Evolutionary conservation across 2,113 vertebrate genomes (phyloP).

Genomic region (Sardina pilchardus): DNA sequence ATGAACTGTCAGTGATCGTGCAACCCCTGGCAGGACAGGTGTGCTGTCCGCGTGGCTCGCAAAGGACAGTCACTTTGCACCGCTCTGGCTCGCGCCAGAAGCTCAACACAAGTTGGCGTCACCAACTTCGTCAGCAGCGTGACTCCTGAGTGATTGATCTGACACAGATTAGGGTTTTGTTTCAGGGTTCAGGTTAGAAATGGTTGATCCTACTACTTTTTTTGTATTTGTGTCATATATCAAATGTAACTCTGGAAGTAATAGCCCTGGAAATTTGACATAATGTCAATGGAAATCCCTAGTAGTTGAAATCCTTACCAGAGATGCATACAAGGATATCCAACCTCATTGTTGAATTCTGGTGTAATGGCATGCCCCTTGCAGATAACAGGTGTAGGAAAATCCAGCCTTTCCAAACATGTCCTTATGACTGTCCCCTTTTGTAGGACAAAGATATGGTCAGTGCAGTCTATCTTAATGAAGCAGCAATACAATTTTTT

Average conservation of each 20-base stretch:
- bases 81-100: background rate
- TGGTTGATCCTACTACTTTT: background rate
- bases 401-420: background rate
- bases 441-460: background rate
- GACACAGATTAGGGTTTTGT: background rate
- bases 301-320: background rate
- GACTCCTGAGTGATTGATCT: background rate
- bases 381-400: background rate
- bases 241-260: background rate
- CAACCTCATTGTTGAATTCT: background rate
- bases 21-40: background rate
- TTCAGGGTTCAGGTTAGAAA: background rate
- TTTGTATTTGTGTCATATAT: background rate
- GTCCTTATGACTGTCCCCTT: background rate
- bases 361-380: background rate
- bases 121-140: background rate
- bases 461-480: background rate
- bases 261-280: background rate
- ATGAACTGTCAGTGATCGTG: background rate
- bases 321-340: background rate
- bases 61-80: background rate
- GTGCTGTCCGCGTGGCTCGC: background rate
- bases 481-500: background rate
- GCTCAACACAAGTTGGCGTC: constrained; percentile 1
- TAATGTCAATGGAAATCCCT: background rate